These are phyloP conservation scores for Zosterops borbonicus DNA, from an alignment of 2,113 vertebrate species.

Conservation along the genomic window DNA sequence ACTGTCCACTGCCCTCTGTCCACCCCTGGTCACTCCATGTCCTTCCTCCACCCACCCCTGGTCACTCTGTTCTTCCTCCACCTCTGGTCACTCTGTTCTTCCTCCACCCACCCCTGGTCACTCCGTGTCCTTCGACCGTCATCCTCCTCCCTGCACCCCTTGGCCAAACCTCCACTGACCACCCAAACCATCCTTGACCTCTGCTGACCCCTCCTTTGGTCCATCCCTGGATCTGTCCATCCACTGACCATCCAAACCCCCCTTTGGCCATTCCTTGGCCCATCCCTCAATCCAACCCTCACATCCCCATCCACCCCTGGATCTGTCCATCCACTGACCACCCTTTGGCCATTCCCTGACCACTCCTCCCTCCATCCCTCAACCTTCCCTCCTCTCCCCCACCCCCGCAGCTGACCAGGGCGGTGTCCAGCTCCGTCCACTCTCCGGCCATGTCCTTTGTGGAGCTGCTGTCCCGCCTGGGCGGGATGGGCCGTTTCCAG, in stretches of 20 bases:
- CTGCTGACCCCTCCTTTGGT: not conserved
- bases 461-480: conserved; percentile 74
- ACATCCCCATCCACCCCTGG: no score
- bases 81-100: no score
- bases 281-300: no score
- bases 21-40: no score
- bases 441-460: conserved; percentile 59
- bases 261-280: no score
- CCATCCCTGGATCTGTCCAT: not conserved
- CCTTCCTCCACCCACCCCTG: no score
- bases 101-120: not conserved
- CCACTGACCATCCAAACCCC: no score
- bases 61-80: no score
- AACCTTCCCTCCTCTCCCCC: no score
- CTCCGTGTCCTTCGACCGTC: not conserved
- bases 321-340: no score
- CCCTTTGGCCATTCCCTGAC: not conserved
- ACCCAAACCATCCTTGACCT: not conserved
- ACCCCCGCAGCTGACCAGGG: rapidly evolving
- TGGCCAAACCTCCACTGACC: not conserved
- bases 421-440: not conserved
- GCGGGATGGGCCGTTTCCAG: conserved; percentile 83
- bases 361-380: not conserved
- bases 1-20: no score
- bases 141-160: not conserved